phyloP scores from a whole-genome alignment of 2,797 vertebrate species.

The Phataginus tetradactyla region DNA sequence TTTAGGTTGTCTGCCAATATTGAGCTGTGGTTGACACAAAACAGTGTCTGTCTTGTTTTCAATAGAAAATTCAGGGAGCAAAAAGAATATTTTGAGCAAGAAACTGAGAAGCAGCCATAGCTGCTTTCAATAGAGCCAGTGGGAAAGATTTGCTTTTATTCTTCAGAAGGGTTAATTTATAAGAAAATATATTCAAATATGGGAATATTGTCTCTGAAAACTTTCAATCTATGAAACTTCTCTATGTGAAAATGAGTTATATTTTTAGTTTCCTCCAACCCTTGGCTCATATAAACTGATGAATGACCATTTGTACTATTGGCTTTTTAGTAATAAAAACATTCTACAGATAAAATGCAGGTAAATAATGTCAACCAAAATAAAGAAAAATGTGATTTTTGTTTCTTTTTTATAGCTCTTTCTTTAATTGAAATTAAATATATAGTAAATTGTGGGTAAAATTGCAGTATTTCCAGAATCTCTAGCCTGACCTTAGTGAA shows the following conservation, averaged over 20 bases:
- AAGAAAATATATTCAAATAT: constrained; percentile 43
- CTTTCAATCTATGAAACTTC: background rate
- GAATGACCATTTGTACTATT: background rate
- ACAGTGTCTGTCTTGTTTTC: background rate
- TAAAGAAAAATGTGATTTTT: background rate
- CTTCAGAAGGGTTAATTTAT: background rate
- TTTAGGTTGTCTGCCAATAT: background rate
- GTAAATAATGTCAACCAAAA: background rate
- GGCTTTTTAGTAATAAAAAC: background rate
- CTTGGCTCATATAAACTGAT: background rate
- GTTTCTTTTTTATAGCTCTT: background rate
- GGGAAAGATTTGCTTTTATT: background rate
- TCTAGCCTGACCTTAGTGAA: too few relatives aligned
- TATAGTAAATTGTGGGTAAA: too few relatives aligned
- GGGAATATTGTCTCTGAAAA: background rate
- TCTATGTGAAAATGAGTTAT: background rate
- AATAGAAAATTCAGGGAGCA: constrained; percentile 5
- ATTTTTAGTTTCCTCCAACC: background rate
- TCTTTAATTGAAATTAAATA: background rate
- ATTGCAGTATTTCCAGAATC: too few relatives aligned
- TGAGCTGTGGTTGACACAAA: background rate
- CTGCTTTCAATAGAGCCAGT: background rate
- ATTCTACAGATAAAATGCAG: background rate
- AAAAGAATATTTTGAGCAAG: background rate
- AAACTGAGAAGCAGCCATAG: background rate